phyloP scores from a whole-genome alignment of 2,888 invertebrate species.

The Hypercompe scribonia region DNA sequence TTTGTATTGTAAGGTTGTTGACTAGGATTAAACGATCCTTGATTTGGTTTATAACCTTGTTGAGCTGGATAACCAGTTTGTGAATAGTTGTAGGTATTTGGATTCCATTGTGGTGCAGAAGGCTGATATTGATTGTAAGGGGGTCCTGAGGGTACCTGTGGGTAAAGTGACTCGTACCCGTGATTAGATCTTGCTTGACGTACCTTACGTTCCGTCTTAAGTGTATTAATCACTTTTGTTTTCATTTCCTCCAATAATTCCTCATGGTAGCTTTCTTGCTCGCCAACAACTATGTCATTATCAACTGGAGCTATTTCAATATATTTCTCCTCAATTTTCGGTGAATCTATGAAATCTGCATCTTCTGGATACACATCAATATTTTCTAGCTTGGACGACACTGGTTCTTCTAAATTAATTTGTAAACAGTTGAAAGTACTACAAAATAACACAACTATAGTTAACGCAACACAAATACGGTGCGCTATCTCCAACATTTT shows the following conservation, averaged over 20 bases:
- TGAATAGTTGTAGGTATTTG: conserved; percentile 18
- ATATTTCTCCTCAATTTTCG: conserved; percentile 17
- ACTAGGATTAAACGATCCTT: conserved; percentile 23
- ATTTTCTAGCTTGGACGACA: conserved; percentile 12
- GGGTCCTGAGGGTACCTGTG: conserved; percentile 53
- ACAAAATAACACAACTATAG: conserved; percentile 49
- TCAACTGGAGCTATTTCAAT: conserved; percentile 30
- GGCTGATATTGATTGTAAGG: conserved; percentile 51
- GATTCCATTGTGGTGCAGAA: conserved; percentile 31
- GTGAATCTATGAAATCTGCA: conserved; percentile 17
- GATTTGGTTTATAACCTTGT: conserved; percentile 20
- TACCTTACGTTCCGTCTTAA: conserved; percentile 20
- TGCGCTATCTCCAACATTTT: conserved; percentile 58
- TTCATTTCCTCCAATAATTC: conserved; percentile 9
- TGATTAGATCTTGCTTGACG: conserved; percentile 53
- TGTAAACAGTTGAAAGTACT: conserved; percentile 45
- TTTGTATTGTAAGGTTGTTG: conserved; percentile 3
- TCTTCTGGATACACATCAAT: conserved; percentile 18
- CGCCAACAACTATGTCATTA: conserved; percentile 4
- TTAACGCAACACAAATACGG: conserved; percentile 39
- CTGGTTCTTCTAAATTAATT: conserved; percentile 28
- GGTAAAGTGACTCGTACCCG: conserved; percentile 57
- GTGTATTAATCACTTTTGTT: conserved; percentile 13
- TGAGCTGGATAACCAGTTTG: conserved; percentile 23
- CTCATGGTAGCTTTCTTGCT: conserved; percentile 14